Evolutionary conservation across 2,888 invertebrate genomes (phyloP).

Genomic region (Mylabris sibirica): DNA sequence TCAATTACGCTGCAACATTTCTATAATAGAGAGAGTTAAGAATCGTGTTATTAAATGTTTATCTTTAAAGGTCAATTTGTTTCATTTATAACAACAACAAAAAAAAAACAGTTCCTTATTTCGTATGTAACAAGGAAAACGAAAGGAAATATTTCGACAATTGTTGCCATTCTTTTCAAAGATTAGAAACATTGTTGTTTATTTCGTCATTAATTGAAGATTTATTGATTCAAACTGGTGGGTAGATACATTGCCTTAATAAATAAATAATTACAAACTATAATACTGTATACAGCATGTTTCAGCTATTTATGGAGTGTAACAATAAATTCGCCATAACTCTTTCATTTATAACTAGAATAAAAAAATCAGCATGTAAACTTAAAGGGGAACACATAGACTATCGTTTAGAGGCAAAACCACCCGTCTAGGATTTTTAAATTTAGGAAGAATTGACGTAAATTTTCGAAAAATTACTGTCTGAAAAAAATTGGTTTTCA

Average conservation of each 20-base stretch:
- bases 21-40: too few species aligned
- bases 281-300: background rate
- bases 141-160: background rate
- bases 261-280: background rate
- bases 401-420: too few species aligned
- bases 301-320: background rate
- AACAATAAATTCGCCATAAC: too few species aligned
- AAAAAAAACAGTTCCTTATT: background rate
- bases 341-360: too few species aligned
- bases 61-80: background rate
- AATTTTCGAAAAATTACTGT: too few species aligned
- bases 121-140: background rate
- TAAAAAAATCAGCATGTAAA: too few species aligned
- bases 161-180: too few species aligned
- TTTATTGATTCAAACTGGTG: background rate
- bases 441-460: too few species aligned
- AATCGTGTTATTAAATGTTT: background rate
- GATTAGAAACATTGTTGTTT: background rate
- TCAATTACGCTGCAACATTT: too few species aligned
- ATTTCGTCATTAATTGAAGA: conserved; percentile 4
- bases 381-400: too few species aligned
- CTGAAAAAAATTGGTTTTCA: too few species aligned
- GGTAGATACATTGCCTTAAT: background rate
- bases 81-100: background rate
- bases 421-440: too few species aligned